Base-by-base conservation (phyloP, 2,797 vertebrate species). In the Australoheros facetus region DNA sequence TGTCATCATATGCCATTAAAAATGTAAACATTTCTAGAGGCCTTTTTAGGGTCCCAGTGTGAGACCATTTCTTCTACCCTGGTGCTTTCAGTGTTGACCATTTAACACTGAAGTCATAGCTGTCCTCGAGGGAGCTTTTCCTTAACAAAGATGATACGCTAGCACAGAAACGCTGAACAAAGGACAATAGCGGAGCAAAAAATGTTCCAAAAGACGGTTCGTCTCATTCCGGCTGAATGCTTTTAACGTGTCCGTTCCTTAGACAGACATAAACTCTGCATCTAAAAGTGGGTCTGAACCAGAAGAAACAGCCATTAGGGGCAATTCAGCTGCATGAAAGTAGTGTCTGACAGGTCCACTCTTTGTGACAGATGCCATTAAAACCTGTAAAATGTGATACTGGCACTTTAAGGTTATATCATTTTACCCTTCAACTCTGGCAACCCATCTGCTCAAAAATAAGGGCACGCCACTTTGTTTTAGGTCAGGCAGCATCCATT, bases 301-400 rank as follows among this genome's bases (percentile, higher is more conserved):
- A 87, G 89, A 92, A 93, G 89, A 92, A 92, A 91, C 89, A 92
- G 90, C 92, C 94, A 95, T 95, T 96, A 95, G 85, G 90, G 92
- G 92, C 92, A 95, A 95, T 94, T 94, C 91, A 89, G 80, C 90
- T 90, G 92, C 92, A 93, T 90, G 92, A 94, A 94, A 93, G 92
- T 92, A 93, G 84, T 83, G 89, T 92, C 92, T 95, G 94, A 95
- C 94, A 95, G 94, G 92, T 94, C 89, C 92, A 88, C 93, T 94
- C 92, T 94, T 91, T 83, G 90, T 94, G 95, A 95, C 95, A 95
- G 95, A 94, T 94, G 93, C 95, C 95, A 94, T 95, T 95, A 95
- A 91, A 94, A 95, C 93, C 94, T 95, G 90, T 91, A 95, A 96
- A 95, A 95, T 94, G 94, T 93, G 93, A 95, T 94, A 93, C 90